Base-by-base conservation (phyloP, 2,797 vertebrate genomes). In the Lutjanus campechanus region DNA sequence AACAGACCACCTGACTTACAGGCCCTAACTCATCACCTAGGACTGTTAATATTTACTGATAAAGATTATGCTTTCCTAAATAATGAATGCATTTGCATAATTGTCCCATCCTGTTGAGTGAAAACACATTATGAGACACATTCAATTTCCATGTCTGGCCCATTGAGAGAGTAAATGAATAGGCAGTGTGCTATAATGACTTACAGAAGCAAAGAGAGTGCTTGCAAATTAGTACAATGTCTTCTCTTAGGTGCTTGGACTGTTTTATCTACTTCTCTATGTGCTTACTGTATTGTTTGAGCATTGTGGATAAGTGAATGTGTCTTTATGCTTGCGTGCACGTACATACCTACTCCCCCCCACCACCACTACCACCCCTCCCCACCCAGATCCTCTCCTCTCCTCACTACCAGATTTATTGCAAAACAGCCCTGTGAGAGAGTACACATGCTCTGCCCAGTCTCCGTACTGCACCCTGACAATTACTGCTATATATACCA, bases 401-500 rank as follows among this genome's bases (percentile, higher is more conserved):
- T 85, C 75, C 63, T 16, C 44, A 69, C 65, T 72, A 62, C 69
- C 64, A 92, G 89, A 94, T 93, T 93, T 94, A 92, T 88, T 85
- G 92, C 90, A 88, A 92, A 94, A 89, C 88, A 93, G 89, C 71
- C 77, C 85, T 91, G 92, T 90, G 91, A 91, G 90, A 92, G 91
- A 86, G 87, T 86, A 92, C 91, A 92, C 92, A 94, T 88, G 90
- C 91, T 91, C 90, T 93, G 91, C 91, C 86, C 93, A 93, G 91
- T 91, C 91, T 87, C 86, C 58, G 82, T 89, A 90, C 92, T 92
- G 94, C 93, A 92, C 92, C 93, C 94, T 92, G 90, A 95, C 95
- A 96, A 95, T 96, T 96, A 96, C 89, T 87, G 95, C 95, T 96
- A 96, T 96, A 96, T 96, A 95, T 96, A 96, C 94, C 90, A 85